A percentile compares a stretch with the other conserved stretches of the same genome.
phyloP scores from a whole-genome alignment of 2,797 vertebrate genomes.

The Acrocephalus scirpaceus region DNA sequence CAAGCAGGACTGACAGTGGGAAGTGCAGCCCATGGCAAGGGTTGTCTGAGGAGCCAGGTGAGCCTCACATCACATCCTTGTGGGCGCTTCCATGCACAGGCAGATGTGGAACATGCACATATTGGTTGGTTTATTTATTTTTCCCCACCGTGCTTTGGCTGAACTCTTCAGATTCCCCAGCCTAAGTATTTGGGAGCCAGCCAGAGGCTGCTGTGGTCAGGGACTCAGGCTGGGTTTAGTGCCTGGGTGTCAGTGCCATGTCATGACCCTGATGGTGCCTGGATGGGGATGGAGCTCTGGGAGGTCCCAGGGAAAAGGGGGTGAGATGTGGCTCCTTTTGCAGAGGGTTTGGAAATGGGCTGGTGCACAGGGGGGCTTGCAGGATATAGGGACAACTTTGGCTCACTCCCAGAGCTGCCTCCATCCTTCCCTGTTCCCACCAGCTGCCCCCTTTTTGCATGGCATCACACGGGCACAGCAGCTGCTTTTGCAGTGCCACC shows the following conservation, averaged over 20 bases:
- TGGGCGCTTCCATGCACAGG: background rate
- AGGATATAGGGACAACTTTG: background rate
- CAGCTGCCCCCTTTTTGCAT: background rate
- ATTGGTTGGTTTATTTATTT: background rate
- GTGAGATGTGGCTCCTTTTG: background rate
- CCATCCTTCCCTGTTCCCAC: background rate
- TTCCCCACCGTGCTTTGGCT: background rate
- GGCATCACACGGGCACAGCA: background rate
- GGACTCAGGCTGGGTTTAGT: background rate
- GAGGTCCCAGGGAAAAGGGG: background rate
- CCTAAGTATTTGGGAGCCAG: background rate
- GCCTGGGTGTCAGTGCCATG: background rate
- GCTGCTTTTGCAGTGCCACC: background rate
- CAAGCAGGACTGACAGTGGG: background rate
- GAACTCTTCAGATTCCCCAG: background rate
- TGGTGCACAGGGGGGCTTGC: fast-evolving
- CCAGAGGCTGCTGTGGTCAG: background rate
- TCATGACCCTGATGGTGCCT: background rate
- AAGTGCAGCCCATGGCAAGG: background rate
- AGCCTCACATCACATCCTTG: background rate
- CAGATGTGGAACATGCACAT: fast-evolving
- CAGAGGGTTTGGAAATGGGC: background rate
- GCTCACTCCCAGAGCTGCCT: background rate
- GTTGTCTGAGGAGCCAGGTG: background rate
- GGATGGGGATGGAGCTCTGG: background rate